Base-by-base conservation (phyloP, 2,113 vertebrate species). In the Sprattus sprattus region DNA sequence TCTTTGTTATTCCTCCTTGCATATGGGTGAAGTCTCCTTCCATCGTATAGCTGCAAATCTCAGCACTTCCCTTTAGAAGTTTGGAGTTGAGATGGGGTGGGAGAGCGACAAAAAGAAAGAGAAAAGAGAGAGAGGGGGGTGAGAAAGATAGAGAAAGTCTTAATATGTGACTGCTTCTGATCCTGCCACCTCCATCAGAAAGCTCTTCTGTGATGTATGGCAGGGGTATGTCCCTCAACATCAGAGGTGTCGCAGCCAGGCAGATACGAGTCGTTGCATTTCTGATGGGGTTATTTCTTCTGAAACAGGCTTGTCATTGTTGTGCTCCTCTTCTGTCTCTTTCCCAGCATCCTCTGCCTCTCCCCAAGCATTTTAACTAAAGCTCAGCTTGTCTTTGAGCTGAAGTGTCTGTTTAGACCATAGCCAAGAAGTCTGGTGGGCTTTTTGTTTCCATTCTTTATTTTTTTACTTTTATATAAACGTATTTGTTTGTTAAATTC, bases 201-300 rank as follows among this genome's bases (percentile, higher is more conserved):
- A 45, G 86, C 89, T 78, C 83, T 88, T 87, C 10, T 83, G 85
- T 88, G 88, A 85, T 16, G 16, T 80, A 80, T 78, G 49, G 44
- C 85, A 20, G 87, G 85, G 85, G 88, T 85, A 84, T 86, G 89
- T 86, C 67, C 83, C n/a, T 81, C 88, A 78, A 86, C 89, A 84
- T 89, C 84, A 89, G 86, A 89, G 83, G 89, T 93, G 89, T 91
- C 87, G 89, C 84, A 15, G 87, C 87, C 86, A 83, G 86, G 86
- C 84, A 88, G 89, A 92, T 89, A 90, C 85, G 82, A 87, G 83
- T 81, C 47, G 32, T 46, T 88, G 87, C 84, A 84, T 89, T 91
- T 85, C 85, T 90, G 91, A 92, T 87, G 87, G 89, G 82, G 78
- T 89, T 86, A 91, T 92, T 92, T 88, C 89, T 85, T 60, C 82